phyloP scores from a whole-genome alignment of 2,888 invertebrate species.

The Mylabris sibirica region DNA sequence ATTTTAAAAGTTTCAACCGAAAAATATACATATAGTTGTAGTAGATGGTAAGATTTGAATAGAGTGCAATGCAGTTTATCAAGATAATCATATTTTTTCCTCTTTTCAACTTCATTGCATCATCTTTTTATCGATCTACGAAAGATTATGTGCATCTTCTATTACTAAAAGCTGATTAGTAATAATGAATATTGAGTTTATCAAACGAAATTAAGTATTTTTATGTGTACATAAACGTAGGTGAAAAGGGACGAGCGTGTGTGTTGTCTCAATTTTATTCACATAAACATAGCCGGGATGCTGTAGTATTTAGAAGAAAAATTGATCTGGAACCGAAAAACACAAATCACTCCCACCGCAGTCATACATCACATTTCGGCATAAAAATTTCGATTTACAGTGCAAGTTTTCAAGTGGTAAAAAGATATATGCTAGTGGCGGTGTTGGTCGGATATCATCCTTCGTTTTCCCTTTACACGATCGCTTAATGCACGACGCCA shows the following conservation, averaged over 20 bases:
- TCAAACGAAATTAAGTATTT: background rate
- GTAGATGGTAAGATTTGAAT: background rate
- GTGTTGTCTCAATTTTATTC: constrained; percentile 13
- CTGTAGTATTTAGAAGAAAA: constrained; percentile 3
- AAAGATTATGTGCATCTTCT: background rate
- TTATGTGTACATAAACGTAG: background rate
- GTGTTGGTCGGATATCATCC: constrained; percentile 8
- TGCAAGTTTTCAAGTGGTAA: constrained; percentile 45
- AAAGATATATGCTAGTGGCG: constrained; percentile 38
- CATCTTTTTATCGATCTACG: background rate
- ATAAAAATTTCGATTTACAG: constrained; percentile 44
- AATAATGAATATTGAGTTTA: too few relatives aligned
- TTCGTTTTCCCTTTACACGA: constrained; percentile 1
- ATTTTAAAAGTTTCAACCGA: constrained; percentile 3
- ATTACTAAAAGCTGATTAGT: too few relatives aligned
- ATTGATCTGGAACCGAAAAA: background rate
- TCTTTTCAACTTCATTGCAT: background rate
- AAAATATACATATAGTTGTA: constrained; percentile 3
- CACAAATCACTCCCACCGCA: constrained; percentile 42
- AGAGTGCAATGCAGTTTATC: background rate
- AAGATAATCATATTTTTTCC: background rate
- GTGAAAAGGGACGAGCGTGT: background rate
- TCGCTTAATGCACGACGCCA: constrained; percentile 16
- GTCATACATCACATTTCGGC: constrained; percentile 43
- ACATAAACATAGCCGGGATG: constrained; percentile 17